Conservation (phyloP, 2,113 vertebrate species). For the Hepsetus odoe region DNA sequence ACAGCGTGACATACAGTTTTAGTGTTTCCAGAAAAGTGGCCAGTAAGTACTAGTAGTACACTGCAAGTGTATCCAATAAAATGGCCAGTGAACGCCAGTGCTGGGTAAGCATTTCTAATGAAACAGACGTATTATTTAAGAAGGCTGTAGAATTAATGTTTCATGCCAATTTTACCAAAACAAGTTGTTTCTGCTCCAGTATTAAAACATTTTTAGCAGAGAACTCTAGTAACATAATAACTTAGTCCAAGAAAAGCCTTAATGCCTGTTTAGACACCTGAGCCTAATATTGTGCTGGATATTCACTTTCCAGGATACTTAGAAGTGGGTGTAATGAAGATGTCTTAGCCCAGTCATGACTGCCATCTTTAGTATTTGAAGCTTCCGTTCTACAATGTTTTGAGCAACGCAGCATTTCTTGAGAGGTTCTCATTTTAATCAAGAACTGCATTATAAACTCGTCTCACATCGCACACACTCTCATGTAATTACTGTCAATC, state of each 20-base stretch:
- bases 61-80: neutral
- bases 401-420: neutral
- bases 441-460: neutral
- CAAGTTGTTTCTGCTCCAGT: neutral
- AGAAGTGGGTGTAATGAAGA: neutral
- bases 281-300: neutral
- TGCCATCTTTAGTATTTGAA: neutral
- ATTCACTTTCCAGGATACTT: neutral
- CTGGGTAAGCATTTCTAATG: neutral
- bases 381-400: neutral
- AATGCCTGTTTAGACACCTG: neutral
- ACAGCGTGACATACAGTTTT: too few relatives aligned
- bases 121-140: neutral
- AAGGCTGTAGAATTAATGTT: neutral
- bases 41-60: neutral
- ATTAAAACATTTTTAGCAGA: neutral
- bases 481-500: slow-evolving; percentile 34
- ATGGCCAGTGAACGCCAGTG: neutral
- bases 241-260: neutral
- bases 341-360: neutral
- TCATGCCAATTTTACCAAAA: neutral
- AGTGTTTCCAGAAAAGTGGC: too few relatives aligned
- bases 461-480: slow-evolving; percentile 4
- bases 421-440: slow-evolving; percentile 23
- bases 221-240: neutral